phyloP scores from a whole-genome alignment of 2,888 invertebrate genomes.

The Papilio gigon region DNA sequence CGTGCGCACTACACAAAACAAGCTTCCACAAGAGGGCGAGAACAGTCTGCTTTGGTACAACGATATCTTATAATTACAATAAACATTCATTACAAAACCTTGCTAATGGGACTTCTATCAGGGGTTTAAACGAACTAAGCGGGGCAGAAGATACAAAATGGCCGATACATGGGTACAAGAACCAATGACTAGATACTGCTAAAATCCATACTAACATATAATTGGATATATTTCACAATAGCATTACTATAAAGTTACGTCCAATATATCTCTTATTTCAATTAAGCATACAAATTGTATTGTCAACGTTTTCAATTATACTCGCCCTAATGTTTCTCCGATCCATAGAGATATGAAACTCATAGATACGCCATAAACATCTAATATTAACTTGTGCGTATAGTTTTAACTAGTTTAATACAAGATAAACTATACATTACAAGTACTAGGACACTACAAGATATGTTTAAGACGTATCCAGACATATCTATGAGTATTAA shows the following conservation, averaged over 20 bases:
- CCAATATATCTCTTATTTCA: constrained; percentile 50
- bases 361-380: constrained; percentile 32
- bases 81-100: constrained; percentile 35
- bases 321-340: constrained; percentile 75
- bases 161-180: constrained; percentile 54
- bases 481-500: constrained; percentile 62
- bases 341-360: constrained; percentile 42
- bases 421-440: neutral
- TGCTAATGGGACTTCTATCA: constrained; percentile 23
- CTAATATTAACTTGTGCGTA: constrained; percentile 28
- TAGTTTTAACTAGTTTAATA: constrained; percentile 11
- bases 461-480: constrained; percentile 35
- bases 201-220: constrained; percentile 16
- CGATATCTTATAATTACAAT: constrained; percentile 43
- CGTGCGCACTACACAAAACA: constrained; percentile 61
- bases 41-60: constrained; percentile 54
- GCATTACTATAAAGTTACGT: constrained; percentile 43
- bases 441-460: constrained; percentile 16
- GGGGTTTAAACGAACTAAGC: constrained; percentile 47
- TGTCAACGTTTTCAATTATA: constrained; percentile 75
- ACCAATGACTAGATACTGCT: constrained; percentile 69
- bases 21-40: constrained; percentile 77
- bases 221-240: constrained; percentile 37
- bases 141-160: constrained; percentile 43
- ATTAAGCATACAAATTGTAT: constrained; percentile 75